Evolutionary conservation across 2,113 vertebrate species (phyloP), one percentile per base, ranked within the genome.

Genomic region (Zapus hudsonius): DNA sequence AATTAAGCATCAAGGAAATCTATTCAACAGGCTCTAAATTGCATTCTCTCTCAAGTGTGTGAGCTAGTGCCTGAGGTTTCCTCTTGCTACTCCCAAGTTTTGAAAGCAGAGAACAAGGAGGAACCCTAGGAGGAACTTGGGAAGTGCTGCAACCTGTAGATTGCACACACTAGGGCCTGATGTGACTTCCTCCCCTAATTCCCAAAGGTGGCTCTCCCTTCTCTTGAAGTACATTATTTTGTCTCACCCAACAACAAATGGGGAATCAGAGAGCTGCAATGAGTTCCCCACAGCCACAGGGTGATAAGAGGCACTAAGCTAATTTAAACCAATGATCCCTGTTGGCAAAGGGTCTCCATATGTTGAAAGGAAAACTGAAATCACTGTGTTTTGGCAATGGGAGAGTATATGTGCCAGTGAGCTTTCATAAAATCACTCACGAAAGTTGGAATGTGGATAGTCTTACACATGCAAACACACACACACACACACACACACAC

Each of bases 11-110:
- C 1, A 29, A n/a, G 52, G 38, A 76, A 64, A 87, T 15, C 33
- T n/a, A 74, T 25, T 40, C 8, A 76, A 7, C 29, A 84, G 69
- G 16, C 61, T 94, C 84, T 94, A 84, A 92, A 84, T 74, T 79
- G 10, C 7, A 6, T 95, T 95, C 33, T 88, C 11, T 73, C n/a
- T 89, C 33, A 66, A 42, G 47, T 36, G 63, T 27, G 44, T 74
- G 20, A 25, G 83, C 11, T 16, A 47, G 16, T 72, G 63, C 29
- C 27, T 29, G 22, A 84, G 52, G 38, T 84, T 59, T 85, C 31
- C n/a, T 73, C 25, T 67, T 16, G 66, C 31, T 64, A 33, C 0
- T 15, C 12, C 19, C 0, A 69, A 40, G 12, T 90, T 86, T 78
- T 64, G 38, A 91, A 57, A 67, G 9, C 29, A 74, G 69, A 83